Base-by-base conservation (phyloP, 2,888 invertebrate species). In the Rhorus exstirpatorius region DNA sequence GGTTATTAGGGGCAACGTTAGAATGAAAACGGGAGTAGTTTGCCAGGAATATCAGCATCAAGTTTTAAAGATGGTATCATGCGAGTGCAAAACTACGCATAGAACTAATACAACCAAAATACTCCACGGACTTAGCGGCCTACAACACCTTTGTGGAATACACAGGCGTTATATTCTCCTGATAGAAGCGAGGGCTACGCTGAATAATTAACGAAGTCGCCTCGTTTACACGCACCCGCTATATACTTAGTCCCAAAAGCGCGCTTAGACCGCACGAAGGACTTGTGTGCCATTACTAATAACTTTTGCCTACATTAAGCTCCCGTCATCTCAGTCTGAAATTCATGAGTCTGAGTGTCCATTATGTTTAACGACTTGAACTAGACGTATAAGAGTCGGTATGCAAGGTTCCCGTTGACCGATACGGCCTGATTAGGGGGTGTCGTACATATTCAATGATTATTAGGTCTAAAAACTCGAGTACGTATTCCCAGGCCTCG, bases 31-130 rank as follows among this genome's bases (percentile, higher is more conserved):
- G 14, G 1, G 10, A 3, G 41, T 44, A 2, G 41, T 44, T 44
- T 26, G 24, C 63, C 7, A 17, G n/a, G 17, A 19, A 19, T 65
- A 65, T 35, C 44, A 26, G n/a, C 44, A 44, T 65, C 19, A 49
- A 49, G 14, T 26, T n/a, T n/a, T 38, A 3, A 31, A 19, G 6
- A 65, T 60, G 24, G 19, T 58, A 72, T 55, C 78, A 58, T 49
- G 74, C 61, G 61, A 61, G 83, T 49, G 49, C 79, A 85, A 61
- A 74, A 82, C 87, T 85, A 88, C 84, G 81, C 55, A 67, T 79
- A 83, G 81, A 82, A 86, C 55, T 80, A 55, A 75, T 70, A 80
- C 38, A 41, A 49, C 26, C 24, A 35, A 41, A 19, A 60, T 26
- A 12, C 38, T 60, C n/a, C 35, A 35, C 19, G 19, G 24, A 1